phyloP scores from a whole-genome alignment of 2,113 vertebrate species.

The Oncorhynchus gorbuscha region DNA sequence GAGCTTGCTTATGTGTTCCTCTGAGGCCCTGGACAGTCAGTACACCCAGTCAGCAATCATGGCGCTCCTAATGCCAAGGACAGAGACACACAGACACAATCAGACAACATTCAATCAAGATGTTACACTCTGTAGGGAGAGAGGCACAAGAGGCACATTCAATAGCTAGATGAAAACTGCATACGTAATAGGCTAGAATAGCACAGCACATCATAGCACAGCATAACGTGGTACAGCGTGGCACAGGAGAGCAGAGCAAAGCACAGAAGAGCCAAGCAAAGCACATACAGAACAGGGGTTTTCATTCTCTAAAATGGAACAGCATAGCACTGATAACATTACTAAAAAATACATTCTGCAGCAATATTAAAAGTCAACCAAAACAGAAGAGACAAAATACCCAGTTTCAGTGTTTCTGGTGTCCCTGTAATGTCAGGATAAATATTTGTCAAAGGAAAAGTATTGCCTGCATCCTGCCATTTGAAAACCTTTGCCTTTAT shows the following conservation, averaged over 20 bases:
- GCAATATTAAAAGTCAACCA: background rate
- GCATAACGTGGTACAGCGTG: constrained; percentile 29
- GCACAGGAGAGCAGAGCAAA: background rate
- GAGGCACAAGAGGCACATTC: background rate
- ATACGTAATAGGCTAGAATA: no score
- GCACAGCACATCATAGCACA: no score
- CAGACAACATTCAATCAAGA: background rate
- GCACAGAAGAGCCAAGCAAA: background rate
- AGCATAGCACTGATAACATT: background rate
- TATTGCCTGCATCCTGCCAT: constrained; percentile 8
- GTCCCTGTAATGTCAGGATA: background rate
- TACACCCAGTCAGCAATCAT: constrained; percentile 83
- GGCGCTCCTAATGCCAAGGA: constrained; percentile 72
- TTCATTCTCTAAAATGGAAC: no score
- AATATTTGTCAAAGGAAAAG: constrained; percentile 22
- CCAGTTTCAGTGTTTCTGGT: background rate
- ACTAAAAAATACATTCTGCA: constrained; percentile 21
- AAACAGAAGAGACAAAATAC: background rate
- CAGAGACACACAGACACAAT: background rate
- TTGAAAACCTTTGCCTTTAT: constrained; percentile 20
- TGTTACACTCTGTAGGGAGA: constrained; percentile 6
- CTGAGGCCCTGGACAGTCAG: constrained; percentile 72
- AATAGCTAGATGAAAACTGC: background rate
- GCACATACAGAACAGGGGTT: no score
- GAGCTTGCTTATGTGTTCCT: constrained; percentile 75